These are phyloP conservation scores for Hozukius guyotensis DNA, from an alignment of 2,797 vertebrate species.

Conservation along the genomic window DNA sequence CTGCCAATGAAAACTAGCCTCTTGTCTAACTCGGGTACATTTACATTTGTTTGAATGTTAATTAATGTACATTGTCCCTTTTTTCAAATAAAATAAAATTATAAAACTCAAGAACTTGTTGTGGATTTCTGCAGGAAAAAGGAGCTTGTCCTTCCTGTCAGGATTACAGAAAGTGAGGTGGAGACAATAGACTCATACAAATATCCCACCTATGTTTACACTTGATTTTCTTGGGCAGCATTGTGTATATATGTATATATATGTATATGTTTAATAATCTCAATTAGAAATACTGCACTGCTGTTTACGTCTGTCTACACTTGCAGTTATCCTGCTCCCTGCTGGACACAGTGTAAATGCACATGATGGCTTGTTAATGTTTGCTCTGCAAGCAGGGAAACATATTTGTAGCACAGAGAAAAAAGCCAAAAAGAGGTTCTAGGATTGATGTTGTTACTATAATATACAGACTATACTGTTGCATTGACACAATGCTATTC, in stretches of 20 bases:
- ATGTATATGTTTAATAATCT: background rate
- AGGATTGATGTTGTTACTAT: background rate
- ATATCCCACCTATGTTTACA: too few species aligned
- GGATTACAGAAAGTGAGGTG: background rate
- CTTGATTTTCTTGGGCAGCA: background rate
- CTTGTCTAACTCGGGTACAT: too few species aligned
- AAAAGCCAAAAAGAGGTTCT: background rate
- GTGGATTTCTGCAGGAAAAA: too few species aligned
- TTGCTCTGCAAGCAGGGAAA: background rate
- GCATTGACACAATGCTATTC: background rate
- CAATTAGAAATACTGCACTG: too few species aligned
- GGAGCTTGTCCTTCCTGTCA: too few species aligned
- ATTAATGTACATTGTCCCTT: too few species aligned
- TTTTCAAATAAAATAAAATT: too few species aligned
- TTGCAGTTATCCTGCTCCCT: constrained; percentile 26
- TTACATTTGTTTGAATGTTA: too few species aligned
- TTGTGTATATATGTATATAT: background rate
- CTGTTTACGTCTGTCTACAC: background rate
- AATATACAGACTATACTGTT: background rate
- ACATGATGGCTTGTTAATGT: background rate
- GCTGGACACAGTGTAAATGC: constrained; percentile 11
- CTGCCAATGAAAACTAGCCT: accelerated
- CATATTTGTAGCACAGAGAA: too few species aligned
- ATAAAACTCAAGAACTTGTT: too few species aligned
- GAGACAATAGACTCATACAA: background rate